A percentile compares a stretch with the other conserved stretches of the same genome.
Evolutionary conservation across 2,888 invertebrate species (phyloP).

Genomic region (Didymodactylos carnosus): DNA sequence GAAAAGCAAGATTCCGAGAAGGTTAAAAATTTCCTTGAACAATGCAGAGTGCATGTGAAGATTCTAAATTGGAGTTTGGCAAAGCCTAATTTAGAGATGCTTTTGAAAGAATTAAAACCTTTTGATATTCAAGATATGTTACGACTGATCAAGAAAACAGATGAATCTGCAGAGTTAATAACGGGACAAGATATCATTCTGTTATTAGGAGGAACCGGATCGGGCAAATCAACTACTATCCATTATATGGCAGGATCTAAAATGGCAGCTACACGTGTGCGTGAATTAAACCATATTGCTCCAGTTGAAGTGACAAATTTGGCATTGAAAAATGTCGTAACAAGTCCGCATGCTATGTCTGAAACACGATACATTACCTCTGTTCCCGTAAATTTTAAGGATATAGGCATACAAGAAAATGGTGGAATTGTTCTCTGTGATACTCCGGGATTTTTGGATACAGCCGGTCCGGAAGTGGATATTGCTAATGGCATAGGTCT

Average conservation of each 20-base stretch:
- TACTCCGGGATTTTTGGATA: constrained; percentile 3
- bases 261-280: no score
- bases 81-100: no score
- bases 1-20: no score
- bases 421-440: neutral
- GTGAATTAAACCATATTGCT: no score
- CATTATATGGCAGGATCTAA: neutral
- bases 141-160: no score
- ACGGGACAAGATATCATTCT: no score
- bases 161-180: no score
- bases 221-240: neutral
- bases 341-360: neutral
- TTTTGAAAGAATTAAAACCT: no score
- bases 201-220: neutral
- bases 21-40: no score
- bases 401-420: neutral
- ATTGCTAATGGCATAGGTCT: neutral
- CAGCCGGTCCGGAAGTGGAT: neutral
- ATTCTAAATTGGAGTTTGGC: no score
- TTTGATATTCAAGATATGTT: no score
- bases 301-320: neutral
- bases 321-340: neutral
- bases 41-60: no score
- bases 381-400: neutral
- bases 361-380: neutral